Conservation (phyloP, 2,888 invertebrate genomes). For the Thymelicus acteon region DNA sequence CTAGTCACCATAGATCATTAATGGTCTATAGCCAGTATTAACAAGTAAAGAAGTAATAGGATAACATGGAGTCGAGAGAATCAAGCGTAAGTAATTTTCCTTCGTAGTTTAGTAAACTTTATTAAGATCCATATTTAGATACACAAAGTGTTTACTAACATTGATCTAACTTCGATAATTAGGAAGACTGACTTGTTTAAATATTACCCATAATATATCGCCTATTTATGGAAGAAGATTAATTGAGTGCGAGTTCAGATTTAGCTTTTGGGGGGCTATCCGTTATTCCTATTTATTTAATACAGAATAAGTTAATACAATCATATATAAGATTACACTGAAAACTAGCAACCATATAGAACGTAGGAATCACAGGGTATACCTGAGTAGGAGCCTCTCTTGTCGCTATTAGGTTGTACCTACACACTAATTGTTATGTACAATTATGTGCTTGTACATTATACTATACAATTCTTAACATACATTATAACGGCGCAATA, state of each 20-base stretch:
- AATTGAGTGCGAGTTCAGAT: neutral
- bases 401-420: no score
- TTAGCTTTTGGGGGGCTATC: neutral
- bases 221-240: neutral
- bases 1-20: constrained; percentile 9
- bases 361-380: no score
- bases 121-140: constrained; percentile 12
- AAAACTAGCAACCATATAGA: no score
- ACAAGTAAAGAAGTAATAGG: constrained; percentile 1
- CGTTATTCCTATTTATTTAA: neutral
- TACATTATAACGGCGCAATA: no score
- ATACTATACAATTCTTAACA: no score
- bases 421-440: no score
- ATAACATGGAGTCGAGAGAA: constrained; percentile 16
- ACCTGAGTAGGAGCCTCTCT: no score
- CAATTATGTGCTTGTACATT: no score
- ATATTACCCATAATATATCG: neutral
- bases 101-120: constrained; percentile 12
- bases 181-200: constrained; percentile 1
- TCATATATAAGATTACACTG: no score
- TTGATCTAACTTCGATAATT: constrained; percentile 16
- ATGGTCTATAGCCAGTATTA: neutral
- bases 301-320: no score
- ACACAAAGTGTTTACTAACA: neutral
- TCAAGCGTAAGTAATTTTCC: constrained; percentile 18